phyloP scores from a whole-genome alignment of 2,113 vertebrate genomes.

The Microcebus murinus region DNA sequence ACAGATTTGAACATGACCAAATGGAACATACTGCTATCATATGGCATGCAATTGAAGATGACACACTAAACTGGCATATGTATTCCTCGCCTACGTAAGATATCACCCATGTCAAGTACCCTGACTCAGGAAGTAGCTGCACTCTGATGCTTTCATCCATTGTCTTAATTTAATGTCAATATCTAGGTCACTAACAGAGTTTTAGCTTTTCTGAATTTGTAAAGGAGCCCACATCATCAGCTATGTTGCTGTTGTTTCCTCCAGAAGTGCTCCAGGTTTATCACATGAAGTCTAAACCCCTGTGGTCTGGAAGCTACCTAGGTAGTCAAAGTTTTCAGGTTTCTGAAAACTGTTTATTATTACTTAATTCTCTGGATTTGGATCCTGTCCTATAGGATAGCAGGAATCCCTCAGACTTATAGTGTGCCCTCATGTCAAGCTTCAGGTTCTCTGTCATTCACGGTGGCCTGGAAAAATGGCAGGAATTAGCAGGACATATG shows the following conservation, averaged over 20 bases:
- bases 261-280: neutral
- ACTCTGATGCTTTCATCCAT: neutral
- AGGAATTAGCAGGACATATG: neutral
- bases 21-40: neutral
- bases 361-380: neutral
- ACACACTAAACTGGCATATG: neutral
- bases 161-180: neutral
- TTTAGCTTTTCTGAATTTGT: neutral
- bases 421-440: neutral
- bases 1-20: neutral
- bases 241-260: neutral
- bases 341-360: neutral
- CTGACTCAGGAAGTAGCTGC: neutral
- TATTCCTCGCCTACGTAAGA: neutral
- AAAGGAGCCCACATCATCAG: neutral
- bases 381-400: neutral
- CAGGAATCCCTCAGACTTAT: neutral
- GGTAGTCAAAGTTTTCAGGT: neutral
- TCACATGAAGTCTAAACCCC: neutral
- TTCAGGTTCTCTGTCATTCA: neutral
- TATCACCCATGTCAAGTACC: neutral
- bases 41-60: neutral
- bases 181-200: neutral
- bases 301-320: neutral
- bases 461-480: neutral